phyloP scores from a whole-genome alignment of 2,797 vertebrate genomes.

The Echiichthys vipera region DNA sequence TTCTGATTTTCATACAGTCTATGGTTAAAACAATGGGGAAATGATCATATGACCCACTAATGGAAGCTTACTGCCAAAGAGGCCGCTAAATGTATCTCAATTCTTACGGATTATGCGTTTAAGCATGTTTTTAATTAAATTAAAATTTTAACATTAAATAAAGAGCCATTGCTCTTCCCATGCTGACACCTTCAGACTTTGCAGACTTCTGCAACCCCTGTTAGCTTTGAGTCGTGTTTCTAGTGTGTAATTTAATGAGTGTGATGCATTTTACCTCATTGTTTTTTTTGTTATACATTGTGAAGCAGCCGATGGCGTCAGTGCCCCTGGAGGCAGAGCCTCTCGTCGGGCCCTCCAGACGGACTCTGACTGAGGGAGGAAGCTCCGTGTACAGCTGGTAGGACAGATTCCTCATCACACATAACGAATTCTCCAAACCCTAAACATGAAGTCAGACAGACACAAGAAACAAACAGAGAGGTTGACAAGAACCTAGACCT shows the following conservation, averaged over 20 bases:
- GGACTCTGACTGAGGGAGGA: constrained; percentile 87
- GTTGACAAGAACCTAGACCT: too few species aligned
- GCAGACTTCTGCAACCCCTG: too few species aligned
- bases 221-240: neutral
- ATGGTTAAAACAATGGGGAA: too few species aligned
- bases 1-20: too few species aligned
- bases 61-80: too few species aligned
- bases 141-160: too few species aligned
- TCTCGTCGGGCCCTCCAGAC: constrained; percentile 89
- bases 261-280: constrained; percentile 81
- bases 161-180: too few species aligned
- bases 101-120: too few species aligned
- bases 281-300: constrained; percentile 89
- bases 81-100: too few species aligned
- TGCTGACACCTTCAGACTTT: too few species aligned
- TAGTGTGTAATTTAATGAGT: neutral
- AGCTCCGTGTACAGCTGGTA: constrained; percentile 95
- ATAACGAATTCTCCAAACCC: constrained; percentile 95
- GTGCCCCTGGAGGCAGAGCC: constrained; percentile 61
- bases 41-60: too few species aligned
- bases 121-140: too few species aligned
- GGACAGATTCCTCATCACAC: constrained; percentile 95
- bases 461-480: neutral
- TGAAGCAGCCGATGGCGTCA: constrained; percentile 92
- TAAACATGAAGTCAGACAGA: constrained; percentile 49